These are phyloP conservation scores for Passer domesticus DNA, from an alignment of 2,113 vertebrate species.

Conservation along the genomic window DNA sequence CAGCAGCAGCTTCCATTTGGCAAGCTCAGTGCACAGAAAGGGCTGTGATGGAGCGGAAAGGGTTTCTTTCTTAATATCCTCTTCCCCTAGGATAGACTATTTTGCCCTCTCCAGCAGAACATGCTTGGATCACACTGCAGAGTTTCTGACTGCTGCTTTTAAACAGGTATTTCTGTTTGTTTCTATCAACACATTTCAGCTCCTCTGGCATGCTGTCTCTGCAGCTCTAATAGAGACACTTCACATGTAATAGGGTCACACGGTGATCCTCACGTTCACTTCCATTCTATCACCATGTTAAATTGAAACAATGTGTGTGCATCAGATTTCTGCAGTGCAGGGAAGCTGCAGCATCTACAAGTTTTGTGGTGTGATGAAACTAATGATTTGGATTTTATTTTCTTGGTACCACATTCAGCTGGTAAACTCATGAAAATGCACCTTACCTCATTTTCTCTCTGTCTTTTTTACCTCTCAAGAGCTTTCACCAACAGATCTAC, in stretches of 20 bases:
- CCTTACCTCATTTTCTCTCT: constrained; percentile 38
- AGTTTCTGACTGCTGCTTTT: constrained; percentile 59
- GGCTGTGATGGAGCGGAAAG: constrained; percentile 19
- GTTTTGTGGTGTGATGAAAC: constrained; percentile 7
- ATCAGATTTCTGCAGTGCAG: constrained; percentile 39
- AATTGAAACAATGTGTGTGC: constrained; percentile 52
- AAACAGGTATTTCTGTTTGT: constrained; percentile 54
- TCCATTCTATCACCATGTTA: constrained; percentile 52
- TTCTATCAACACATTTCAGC: constrained; percentile 58
- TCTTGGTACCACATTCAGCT: constrained; percentile 16
- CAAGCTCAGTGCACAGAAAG: constrained; percentile 7
- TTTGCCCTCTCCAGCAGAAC: constrained; percentile 52
- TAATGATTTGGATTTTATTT: constrained; percentile 43
- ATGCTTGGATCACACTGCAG: constrained; percentile 45
- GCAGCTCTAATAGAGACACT: constrained; percentile 59
- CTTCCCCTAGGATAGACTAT: constrained; percentile 52
- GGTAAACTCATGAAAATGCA: constrained; percentile 19
- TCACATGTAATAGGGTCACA: constrained; percentile 64
- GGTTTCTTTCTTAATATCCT: constrained; percentile 60
- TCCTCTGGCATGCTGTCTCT: constrained; percentile 66
- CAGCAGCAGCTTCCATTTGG: constrained; percentile 35
- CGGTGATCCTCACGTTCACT: constrained; percentile 54
- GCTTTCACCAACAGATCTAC: constrained; percentile 66
- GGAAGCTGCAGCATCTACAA: not conserved
- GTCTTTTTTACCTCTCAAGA: constrained; percentile 49